phyloP scores from a whole-genome alignment of 1,140 invertebrate species.

The Venturia canescens region DNA sequence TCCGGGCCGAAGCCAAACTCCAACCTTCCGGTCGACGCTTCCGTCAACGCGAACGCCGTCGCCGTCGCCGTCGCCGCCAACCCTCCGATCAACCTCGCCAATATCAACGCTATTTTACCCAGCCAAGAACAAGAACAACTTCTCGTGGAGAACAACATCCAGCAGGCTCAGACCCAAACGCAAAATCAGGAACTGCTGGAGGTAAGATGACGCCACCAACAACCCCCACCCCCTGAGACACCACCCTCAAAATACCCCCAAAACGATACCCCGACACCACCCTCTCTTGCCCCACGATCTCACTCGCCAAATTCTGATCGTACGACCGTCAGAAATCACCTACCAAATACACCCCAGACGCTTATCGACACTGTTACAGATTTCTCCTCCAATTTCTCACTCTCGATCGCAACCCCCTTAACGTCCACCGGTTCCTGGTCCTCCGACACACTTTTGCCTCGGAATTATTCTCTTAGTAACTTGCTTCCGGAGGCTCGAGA shows the following conservation, averaged over 20 bases:
- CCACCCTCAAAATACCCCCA: slow-evolving; percentile 8
- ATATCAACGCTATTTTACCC: slow-evolving; percentile 29
- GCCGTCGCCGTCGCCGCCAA: slow-evolving; percentile 3
- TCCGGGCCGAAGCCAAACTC: not conserved
- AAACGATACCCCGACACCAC: too few species aligned
- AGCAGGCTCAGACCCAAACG: slow-evolving; percentile 72
- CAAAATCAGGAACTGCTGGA: slow-evolving; percentile 75
- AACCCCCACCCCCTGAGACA: slow-evolving; percentile 5
- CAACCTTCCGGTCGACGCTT: not conserved
- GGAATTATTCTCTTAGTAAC: too few species aligned
- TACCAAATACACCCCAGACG: too few species aligned
- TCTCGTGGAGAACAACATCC: slow-evolving; percentile 63
- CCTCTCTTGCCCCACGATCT: too few species aligned
- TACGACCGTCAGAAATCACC: too few species aligned
- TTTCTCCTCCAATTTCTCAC: too few species aligned
- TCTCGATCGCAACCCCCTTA: too few species aligned
- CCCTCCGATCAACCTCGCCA: not conserved
- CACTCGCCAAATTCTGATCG: too few species aligned
- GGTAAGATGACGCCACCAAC: slow-evolving; percentile 71
- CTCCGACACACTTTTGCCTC: too few species aligned
- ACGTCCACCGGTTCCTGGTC: too few species aligned
- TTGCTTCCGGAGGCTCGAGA: too few species aligned
- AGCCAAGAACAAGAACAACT: slow-evolving; percentile 51
- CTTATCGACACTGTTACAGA: too few species aligned
- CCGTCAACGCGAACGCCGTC: not conserved